Base-by-base conservation (phyloP, 2,113 vertebrate genomes). In the Hippocampus comes region DNA sequence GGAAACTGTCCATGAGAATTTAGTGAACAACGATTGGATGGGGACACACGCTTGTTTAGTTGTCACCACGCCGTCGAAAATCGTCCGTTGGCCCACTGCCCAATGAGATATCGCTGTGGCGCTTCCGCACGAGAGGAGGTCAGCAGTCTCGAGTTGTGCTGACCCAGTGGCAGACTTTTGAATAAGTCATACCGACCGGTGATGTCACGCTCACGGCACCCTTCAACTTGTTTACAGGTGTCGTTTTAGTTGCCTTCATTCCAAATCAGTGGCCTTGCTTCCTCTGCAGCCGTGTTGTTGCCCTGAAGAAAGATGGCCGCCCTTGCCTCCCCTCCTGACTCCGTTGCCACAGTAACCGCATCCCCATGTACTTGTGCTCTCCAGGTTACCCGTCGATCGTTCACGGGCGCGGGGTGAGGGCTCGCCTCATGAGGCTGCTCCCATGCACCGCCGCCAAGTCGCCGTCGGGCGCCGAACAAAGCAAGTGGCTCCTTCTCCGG, bases 401-500 rank as follows among this genome's bases (percentile, higher is more conserved):
- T 91, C 87, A 91, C 93, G 95, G 93, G 90, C 92, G 90, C 85
- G 95, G 94, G 80, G 91, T 96, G 93, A 94, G 94, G 93, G 94
- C 96, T 90, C 93, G 95, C 53, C 94, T 98, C 92, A 90, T 94
- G 94, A 95, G 95, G 91, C 92, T 98, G 89, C 95, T 96, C 78
- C 93, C 93, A 84, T 97, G 95, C 87, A 94, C 93, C 82, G 86
- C 93, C 87, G 90, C 92, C 92, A 96, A 94, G 95, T 93, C 93
- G 70, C 87, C 94, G 74, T 94, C 94, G 88, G 88, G 92, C 91
- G 93, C 91, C 92, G 92, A 90, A 89, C 93, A 96, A 97, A 96
- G 96, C 96, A 98, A 98, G 95, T 98, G 77, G 48, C 17, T 17
- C 34, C 48, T 49, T 49, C 48, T 49, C 3, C 10, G 43, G 43